These are phyloP conservation scores for Pomacea maculata DNA, from an alignment of 1,140 invertebrate genomes.

Conservation along the genomic window DNA sequence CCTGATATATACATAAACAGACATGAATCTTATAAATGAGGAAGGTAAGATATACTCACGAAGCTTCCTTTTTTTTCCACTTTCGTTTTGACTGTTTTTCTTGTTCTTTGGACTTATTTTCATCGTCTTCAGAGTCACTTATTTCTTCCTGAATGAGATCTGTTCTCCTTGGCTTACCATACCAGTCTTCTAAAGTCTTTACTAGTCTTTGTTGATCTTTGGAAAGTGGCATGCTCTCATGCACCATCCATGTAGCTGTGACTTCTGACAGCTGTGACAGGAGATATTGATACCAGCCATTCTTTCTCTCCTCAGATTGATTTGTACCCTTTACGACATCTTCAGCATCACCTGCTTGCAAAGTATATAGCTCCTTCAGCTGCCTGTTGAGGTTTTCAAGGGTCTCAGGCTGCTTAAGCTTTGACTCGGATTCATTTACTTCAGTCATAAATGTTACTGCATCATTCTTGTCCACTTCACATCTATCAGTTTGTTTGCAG, in stretches of 20 bases:
- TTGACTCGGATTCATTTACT: background rate
- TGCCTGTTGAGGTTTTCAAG: background rate
- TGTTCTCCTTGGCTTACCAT: slow-evolving; percentile 49
- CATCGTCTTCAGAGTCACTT: slow-evolving; percentile 43
- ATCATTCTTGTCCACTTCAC: slow-evolving; percentile 1
- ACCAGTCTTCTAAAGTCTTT: slow-evolving; percentile 47
- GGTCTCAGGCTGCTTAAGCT: slow-evolving; percentile 6
- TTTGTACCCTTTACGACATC: slow-evolving; percentile 7
- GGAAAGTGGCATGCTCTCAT: slow-evolving; percentile 41
- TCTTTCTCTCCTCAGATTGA: slow-evolving; percentile 20
- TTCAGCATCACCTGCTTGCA: slow-evolving; percentile 20
- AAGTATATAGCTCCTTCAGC: background rate
- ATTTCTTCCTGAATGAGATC: slow-evolving; percentile 53
- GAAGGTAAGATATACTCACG: slow-evolving; percentile 36
- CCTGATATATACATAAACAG: background rate
- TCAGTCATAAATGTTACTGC: slow-evolving; percentile 39
- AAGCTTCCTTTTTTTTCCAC: slow-evolving; percentile 51
- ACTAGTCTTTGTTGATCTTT: slow-evolving; percentile 42
- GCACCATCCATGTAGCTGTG: slow-evolving; percentile 60
- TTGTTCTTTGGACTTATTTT: slow-evolving; percentile 31
- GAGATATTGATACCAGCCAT: slow-evolving; percentile 60
- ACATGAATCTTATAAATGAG: background rate
- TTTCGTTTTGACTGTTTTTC: slow-evolving; percentile 41
- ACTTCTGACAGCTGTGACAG: slow-evolving; percentile 51
- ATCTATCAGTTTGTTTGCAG: slow-evolving; percentile 15